Evolutionary conservation across 1,140 invertebrate species (phyloP).

Genomic region (Neuroterus valhalla): DNA sequence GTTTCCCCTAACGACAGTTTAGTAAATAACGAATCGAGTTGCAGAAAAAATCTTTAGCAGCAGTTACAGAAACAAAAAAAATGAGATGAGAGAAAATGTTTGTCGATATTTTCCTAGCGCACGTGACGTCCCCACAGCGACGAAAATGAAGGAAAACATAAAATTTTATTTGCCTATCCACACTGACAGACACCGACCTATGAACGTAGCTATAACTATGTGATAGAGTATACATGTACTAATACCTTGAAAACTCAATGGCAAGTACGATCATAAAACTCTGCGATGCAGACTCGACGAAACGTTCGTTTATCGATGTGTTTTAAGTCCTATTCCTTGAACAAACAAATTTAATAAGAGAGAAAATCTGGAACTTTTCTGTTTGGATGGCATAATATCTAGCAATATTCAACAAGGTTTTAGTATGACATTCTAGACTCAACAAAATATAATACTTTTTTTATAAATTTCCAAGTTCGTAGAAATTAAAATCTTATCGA

Average conservation of each 20-base stretch:
- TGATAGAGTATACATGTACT: slow-evolving; percentile 16
- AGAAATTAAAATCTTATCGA: no score
- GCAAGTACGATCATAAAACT: slow-evolving; percentile 51
- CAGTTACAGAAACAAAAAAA: slow-evolving; percentile 6
- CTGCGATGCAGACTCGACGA: slow-evolving; percentile 26
- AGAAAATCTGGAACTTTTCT: neutral
- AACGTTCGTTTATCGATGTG: neutral
- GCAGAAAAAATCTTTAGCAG: neutral
- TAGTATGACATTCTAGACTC: no score
- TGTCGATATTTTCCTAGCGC: slow-evolving; percentile 54
- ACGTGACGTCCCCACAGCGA: slow-evolving; percentile 59
- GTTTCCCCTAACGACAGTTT: no score
- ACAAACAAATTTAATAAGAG: slow-evolving; percentile 1
- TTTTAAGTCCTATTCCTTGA: neutral
- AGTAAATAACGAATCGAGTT: no score
- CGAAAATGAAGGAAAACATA: slow-evolving; percentile 56
- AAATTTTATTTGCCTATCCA: slow-evolving; percentile 58
- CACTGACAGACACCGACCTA: slow-evolving; percentile 32
- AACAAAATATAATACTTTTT: no score
- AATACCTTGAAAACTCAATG: slow-evolving; percentile 44
- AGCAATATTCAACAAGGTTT: no score
- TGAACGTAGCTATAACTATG: no score
- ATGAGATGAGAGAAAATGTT: slow-evolving; percentile 4
- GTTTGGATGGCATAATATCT: no score
- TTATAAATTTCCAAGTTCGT: no score